Conservation (phyloP, 2,797 vertebrate genomes). For the Craterocephalus amniculus region DNA sequence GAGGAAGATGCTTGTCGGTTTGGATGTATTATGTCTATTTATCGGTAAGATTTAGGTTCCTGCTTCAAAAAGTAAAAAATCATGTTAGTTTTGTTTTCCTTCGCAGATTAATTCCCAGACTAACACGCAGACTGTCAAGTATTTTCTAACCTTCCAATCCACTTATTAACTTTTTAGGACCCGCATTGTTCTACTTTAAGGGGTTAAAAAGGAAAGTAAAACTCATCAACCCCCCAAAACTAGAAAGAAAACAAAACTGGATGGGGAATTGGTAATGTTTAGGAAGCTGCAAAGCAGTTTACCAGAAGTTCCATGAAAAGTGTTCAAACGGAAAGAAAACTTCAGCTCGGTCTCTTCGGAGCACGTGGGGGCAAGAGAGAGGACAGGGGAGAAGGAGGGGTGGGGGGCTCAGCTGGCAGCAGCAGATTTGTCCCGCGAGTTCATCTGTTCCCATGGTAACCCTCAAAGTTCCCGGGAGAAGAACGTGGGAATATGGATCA, state of each 20-base stretch:
- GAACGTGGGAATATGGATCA: constrained; percentile 74
- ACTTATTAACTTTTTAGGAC: neutral
- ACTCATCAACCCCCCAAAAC: too few species aligned
- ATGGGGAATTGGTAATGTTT: constrained; percentile 47
- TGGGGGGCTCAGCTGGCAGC: constrained; percentile 65
- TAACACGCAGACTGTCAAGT: neutral
- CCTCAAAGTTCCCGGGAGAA: constrained; percentile 68
- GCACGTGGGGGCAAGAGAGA: constrained; percentile 61
- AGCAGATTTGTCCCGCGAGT: constrained; percentile 73
- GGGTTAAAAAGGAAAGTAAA: constrained; percentile 1
- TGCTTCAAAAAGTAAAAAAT: neutral
- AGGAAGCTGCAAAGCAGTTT: constrained; percentile 57
- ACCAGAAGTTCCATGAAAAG: constrained; percentile 59
- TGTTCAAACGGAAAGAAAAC: constrained; percentile 50
- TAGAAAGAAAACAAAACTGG: neutral
- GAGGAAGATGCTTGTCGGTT: constrained; percentile 81
- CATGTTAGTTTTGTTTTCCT: neutral
- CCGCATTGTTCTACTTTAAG: neutral
- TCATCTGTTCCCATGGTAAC: constrained; percentile 82
- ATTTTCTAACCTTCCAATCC: neutral
- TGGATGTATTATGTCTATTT: constrained; percentile 83
- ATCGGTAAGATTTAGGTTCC: constrained; percentile 74
- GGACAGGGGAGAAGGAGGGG: constrained; percentile 8
- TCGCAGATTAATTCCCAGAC: neutral
- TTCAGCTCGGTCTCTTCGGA: constrained; percentile 35